phyloP scores from a whole-genome alignment of 2,888 invertebrate genomes.

The Atethmia centrago region DNA sequence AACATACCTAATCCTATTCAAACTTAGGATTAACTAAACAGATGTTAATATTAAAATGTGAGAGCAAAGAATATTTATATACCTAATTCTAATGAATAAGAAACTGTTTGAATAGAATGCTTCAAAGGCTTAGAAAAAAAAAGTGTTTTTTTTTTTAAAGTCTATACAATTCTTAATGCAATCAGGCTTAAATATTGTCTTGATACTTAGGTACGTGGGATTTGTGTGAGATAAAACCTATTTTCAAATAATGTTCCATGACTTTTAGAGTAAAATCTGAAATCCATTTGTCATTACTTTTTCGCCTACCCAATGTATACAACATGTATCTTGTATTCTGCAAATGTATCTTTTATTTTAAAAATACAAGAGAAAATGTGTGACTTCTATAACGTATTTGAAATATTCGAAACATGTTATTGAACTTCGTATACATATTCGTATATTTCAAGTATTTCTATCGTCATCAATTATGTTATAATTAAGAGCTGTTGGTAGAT shows the following conservation, averaged over 20 bases:
- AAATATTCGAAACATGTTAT: slow-evolving; percentile 3
- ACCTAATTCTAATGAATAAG: slow-evolving; percentile 16
- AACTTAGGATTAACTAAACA: background rate
- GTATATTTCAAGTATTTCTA: slow-evolving; percentile 11
- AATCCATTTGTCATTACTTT: slow-evolving; percentile 21
- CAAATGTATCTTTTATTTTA: slow-evolving; percentile 22
- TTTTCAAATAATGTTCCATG: slow-evolving; percentile 20
- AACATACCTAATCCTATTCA: background rate
- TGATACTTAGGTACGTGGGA: background rate
- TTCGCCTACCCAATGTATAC: background rate
- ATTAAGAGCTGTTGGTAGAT: background rate
- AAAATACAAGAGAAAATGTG: slow-evolving; percentile 2
- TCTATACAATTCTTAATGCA: slow-evolving; percentile 1
- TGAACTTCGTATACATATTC: slow-evolving; percentile 8
- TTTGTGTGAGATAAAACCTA: slow-evolving; percentile 22
- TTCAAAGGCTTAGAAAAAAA: slow-evolving; percentile 1
- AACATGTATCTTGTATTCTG: background rate
- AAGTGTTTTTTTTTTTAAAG: background rate
- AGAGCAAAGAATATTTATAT: background rate
- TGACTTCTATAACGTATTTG: background rate
- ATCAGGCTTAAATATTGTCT: slow-evolving; percentile 8
- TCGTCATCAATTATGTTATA: background rate
- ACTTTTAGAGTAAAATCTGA: slow-evolving; percentile 10
- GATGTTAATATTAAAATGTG: slow-evolving; percentile 7
- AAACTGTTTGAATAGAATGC: background rate